phyloP scores from a whole-genome alignment of 2,888 invertebrate species.

The Euzetes globulus region DNA sequence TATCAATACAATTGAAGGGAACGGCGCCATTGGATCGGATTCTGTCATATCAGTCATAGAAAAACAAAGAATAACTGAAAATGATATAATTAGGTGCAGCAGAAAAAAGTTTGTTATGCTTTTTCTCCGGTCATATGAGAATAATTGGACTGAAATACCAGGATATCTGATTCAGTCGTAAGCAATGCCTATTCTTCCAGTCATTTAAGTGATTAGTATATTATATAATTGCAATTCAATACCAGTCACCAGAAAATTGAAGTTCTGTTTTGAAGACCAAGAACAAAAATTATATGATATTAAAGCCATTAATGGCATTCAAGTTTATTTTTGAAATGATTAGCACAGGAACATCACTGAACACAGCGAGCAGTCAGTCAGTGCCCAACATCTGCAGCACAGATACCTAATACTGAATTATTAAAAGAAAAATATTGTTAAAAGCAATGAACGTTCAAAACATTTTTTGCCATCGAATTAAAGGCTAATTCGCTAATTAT shows the following conservation, averaged over 20 bases:
- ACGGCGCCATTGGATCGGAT: no score
- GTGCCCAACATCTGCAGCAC: slow-evolving; percentile 9
- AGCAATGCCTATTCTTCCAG: not conserved
- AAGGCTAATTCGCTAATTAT: slow-evolving; percentile 2
- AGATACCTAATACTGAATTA: not conserved
- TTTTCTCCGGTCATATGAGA: no score
- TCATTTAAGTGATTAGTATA: not conserved
- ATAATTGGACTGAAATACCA: no score
- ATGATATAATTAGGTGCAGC: no score
- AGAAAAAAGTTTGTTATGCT: no score
- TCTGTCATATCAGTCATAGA: no score
- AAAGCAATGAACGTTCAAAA: not conserved
- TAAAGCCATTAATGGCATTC: not conserved
- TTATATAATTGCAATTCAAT: slow-evolving; percentile 4
- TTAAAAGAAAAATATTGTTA: not conserved
- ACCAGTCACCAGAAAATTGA: not conserved
- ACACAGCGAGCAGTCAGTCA: not conserved
- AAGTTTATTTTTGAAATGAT: not conserved
- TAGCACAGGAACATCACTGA: not conserved
- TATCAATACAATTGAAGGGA: no score
- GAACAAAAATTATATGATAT: not conserved
- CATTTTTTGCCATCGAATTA: slow-evolving; percentile 6
- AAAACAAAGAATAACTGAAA: no score
- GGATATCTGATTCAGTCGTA: not conserved
- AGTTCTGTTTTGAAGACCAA: not conserved